phyloP scores from a whole-genome alignment of 2,113 vertebrate genomes.

The Chloebia gouldiae region DNA sequence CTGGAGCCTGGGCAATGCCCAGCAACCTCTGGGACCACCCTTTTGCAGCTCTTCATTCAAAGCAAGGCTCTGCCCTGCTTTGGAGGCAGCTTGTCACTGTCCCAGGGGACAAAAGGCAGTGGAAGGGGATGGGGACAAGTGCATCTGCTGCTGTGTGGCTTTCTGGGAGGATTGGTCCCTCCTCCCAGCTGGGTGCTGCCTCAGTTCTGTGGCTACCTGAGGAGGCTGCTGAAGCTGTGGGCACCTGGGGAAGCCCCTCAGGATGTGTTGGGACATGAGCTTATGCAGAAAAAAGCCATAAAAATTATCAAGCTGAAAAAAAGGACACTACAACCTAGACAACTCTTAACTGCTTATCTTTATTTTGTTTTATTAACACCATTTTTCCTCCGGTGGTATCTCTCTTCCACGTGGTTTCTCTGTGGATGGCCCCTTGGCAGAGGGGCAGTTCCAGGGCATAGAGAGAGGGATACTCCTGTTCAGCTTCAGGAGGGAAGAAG shows the following conservation, averaged over 20 bases:
- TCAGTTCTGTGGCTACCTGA: accelerated
- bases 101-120: not conserved
- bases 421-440: not conserved
- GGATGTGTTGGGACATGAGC: not conserved
- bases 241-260: accelerated
- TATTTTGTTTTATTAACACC: not conserved
- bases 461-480: not conserved
- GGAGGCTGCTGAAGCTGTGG: not conserved
- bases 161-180: accelerated
- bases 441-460: accelerated
- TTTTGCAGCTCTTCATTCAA: not conserved
- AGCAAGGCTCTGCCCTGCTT: not conserved
- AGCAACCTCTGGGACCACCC: not conserved
- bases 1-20: not conserved
- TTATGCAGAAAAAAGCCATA: not conserved
- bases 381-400: not conserved
- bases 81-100: not conserved
- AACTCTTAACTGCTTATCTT: not conserved
- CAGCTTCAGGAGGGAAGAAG: not conserved
- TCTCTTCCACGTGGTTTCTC: not conserved
- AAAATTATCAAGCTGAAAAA: not conserved
- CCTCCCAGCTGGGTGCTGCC: not conserved
- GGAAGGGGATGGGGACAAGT: not conserved
- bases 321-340: not conserved
- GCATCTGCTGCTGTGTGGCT: not conserved